phyloP scores from a whole-genome alignment of 2,113 vertebrate genomes.

The Hydrochoerus hydrochaeris region DNA sequence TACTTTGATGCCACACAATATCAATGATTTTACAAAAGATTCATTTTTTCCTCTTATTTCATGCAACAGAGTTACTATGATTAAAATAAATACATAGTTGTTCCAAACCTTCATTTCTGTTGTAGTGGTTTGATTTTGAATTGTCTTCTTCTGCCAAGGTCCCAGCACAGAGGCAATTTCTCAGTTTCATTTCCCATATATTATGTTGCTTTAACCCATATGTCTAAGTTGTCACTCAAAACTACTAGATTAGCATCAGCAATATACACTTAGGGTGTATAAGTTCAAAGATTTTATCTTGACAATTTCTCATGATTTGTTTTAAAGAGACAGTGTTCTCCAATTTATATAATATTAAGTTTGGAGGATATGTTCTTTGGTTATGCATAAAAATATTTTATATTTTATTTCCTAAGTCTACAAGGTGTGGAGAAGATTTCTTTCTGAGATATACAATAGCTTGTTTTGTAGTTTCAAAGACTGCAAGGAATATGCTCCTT shows the following conservation, averaged over 20 bases:
- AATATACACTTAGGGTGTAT: not conserved
- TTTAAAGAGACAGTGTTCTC: not conserved
- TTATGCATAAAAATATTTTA: not conserved
- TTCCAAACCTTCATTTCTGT: constrained; percentile 42
- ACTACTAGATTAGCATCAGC: not conserved
- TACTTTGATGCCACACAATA: not conserved
- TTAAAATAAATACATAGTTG: not conserved
- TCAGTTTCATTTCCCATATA: not conserved
- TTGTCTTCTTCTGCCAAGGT: not conserved
- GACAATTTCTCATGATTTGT: not conserved
- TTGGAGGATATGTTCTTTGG: not conserved
- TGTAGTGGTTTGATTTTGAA: not conserved
- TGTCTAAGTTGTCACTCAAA: not conserved
- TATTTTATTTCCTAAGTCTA: not conserved
- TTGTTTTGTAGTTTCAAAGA: not conserved
- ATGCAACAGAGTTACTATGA: not conserved
- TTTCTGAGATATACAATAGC: not conserved
- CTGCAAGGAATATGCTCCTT: not conserved
- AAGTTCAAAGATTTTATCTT: not conserved
- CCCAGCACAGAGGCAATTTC: not conserved
- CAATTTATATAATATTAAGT: not conserved
- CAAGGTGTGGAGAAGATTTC: not conserved
- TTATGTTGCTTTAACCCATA: not conserved
- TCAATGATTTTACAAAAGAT: not conserved
- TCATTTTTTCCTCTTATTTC: not conserved